Evolutionary conservation across 1,140 invertebrate genomes (phyloP), one percentile per base, ranked within the genome.

Genomic region (Penaeus japonicus): DNA sequence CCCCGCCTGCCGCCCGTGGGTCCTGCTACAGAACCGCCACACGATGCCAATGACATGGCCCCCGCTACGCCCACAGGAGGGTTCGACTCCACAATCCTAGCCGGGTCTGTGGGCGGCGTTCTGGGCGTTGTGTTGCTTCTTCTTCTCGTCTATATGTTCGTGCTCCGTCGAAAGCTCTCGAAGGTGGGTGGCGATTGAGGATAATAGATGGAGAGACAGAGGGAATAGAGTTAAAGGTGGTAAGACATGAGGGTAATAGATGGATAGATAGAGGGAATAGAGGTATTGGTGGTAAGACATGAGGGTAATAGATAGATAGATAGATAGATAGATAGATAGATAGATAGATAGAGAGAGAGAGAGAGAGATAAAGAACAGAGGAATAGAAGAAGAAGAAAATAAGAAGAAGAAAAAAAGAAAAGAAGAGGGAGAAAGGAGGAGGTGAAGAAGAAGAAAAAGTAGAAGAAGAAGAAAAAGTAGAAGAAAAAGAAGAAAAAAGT

Each of bases 91-190:
- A 54, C 27, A 1, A 54, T 32, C 27, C 54, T 85, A 18, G 70
- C 73, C 20, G 55, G 73, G 18, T 22, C 32, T 15, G 70, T 78
- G 53, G 84, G 84, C 24, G 84, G 84, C 3, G 32, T 78, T 0
- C 73, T 85, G 22, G 73, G 84, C 10, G 73, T 79, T 24, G 53
- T 39, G 0, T 17, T 85, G n/a, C 7, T 85, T 20, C 54, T 85
- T n/a, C 30, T 85, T 18, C n/a, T 85, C 18, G 73, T 85, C 4
- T 85, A 85, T 20, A 85, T 85, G 84, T 2, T 85, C 27, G 84
- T 85, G 27, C 70, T 85, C 5, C 24, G 84, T 18, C 39, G 84
- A 18, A 55, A 53, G n/a, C 32, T 85, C 7, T 24, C 7, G 54
- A 73, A 73, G 70, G 70, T 73, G 35, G 24, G 70, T 15, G 5